These are phyloP conservation scores for Hemibagrus wyckioides DNA, from an alignment of 2,113 vertebrate species.

Conservation along the genomic window DNA sequence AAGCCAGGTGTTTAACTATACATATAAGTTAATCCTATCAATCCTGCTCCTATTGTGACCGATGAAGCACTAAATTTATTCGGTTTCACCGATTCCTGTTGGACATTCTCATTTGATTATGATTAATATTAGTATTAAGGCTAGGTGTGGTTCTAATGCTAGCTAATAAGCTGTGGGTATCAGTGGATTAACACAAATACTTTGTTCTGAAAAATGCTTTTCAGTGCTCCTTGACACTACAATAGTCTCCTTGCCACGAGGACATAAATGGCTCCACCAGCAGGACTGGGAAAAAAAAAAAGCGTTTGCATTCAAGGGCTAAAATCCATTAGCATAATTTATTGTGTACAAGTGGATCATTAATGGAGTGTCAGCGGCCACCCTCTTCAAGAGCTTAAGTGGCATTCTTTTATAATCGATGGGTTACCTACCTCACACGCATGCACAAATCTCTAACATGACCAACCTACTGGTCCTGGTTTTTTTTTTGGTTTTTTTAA, in stretches of 20 bases:
- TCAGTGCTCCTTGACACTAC: slow-evolving; percentile 35
- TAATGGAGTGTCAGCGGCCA: slow-evolving; percentile 68
- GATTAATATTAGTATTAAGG: background rate
- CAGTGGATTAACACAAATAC: background rate
- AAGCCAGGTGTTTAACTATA: background rate
- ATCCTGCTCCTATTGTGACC: background rate
- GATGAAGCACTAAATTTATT: background rate
- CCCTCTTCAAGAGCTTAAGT: slow-evolving; percentile 71
- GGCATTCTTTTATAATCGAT: slow-evolving; percentile 71
- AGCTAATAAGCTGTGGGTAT: background rate
- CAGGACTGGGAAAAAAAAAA: slow-evolving; percentile 55
- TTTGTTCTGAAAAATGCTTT: slow-evolving; percentile 26
- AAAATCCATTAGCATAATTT: slow-evolving; percentile 72
- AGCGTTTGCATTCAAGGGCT: slow-evolving; percentile 54
- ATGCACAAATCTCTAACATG: slow-evolving; percentile 58
- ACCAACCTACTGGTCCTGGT: slow-evolving; percentile 54
- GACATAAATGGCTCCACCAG: slow-evolving; percentile 27
- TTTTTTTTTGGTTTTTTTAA: slow-evolving; percentile 62
- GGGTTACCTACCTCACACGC: slow-evolving; percentile 62
- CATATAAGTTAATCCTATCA: background rate
- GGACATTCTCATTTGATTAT: background rate
- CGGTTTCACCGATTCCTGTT: background rate
- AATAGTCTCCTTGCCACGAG: slow-evolving; percentile 36
- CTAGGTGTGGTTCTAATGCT: background rate
- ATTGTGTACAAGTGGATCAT: slow-evolving; percentile 73